These are phyloP conservation scores for Falco naumanni DNA, from an alignment of 2,797 vertebrate species.

Conservation along the genomic window DNA sequence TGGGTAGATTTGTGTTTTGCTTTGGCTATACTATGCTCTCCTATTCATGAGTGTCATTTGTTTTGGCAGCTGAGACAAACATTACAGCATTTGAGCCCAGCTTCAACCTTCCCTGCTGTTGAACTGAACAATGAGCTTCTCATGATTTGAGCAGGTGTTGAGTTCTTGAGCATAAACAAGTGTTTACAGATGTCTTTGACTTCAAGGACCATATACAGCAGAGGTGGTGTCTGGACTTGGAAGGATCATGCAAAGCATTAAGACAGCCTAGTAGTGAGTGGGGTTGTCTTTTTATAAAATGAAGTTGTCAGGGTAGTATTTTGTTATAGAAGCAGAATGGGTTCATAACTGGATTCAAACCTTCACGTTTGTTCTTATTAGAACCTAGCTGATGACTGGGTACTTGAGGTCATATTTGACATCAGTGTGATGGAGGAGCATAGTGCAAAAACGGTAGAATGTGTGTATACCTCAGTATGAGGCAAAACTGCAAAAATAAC, in stretches of 20 bases:
- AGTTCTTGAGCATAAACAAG: neutral
- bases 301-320: neutral
- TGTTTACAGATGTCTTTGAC: neutral
- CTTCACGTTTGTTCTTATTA: neutral
- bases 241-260: neutral
- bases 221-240: neutral
- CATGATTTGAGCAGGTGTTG: neutral
- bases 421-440: slow-evolving; percentile 20
- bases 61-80: slow-evolving; percentile 11
- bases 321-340: neutral
- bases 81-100: neutral
- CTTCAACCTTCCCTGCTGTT: neutral
- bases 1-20: neutral
- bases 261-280: neutral
- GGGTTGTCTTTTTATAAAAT: neutral
- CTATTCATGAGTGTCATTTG: neutral
- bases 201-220: neutral
- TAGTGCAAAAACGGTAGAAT: neutral
- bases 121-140: neutral
- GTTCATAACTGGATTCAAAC: neutral
- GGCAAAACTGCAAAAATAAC: slow-evolving; percentile 28
- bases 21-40: neutral
- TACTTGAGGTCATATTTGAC: slow-evolving; percentile 37
- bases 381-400: neutral
- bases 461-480: neutral